These are phyloP conservation scores for Chironomus riparius DNA, from an alignment of 2,888 invertebrate species.

Conservation along the genomic window DNA sequence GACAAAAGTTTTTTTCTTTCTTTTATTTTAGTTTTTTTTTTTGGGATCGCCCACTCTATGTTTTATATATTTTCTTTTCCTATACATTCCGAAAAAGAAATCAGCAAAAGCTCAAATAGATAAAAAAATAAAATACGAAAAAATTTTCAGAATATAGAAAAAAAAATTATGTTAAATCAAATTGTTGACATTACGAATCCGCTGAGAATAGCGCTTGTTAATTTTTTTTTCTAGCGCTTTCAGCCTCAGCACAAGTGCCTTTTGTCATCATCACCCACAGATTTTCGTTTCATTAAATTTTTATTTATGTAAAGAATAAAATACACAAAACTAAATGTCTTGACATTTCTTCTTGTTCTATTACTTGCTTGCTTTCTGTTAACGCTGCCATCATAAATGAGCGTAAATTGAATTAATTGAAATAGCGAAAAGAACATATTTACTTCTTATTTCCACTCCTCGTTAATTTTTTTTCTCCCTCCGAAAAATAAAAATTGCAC, in stretches of 20 bases:
- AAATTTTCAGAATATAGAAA: neutral
- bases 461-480: neutral
- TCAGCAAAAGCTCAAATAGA: neutral
- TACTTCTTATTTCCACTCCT: neutral
- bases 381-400: neutral
- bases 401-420: neutral
- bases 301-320: too few relatives aligned
- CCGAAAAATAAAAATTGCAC: neutral
- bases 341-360: too few relatives aligned
- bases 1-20: neutral
- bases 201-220: neutral
- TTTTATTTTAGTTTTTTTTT: neutral
- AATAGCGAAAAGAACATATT: neutral
- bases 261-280: neutral
- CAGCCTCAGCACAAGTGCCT: too few relatives aligned
- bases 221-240: neutral
- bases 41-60: neutral
- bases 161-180: conserved; percentile 15
- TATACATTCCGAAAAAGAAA: neutral
- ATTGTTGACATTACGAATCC: neutral
- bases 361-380: too few relatives aligned
- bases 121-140: neutral
- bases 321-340: too few relatives aligned
- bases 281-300: neutral
- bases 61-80: neutral